Base-by-base conservation (phyloP, 2,113 vertebrate genomes). In the Laterallus jamaicensis region DNA sequence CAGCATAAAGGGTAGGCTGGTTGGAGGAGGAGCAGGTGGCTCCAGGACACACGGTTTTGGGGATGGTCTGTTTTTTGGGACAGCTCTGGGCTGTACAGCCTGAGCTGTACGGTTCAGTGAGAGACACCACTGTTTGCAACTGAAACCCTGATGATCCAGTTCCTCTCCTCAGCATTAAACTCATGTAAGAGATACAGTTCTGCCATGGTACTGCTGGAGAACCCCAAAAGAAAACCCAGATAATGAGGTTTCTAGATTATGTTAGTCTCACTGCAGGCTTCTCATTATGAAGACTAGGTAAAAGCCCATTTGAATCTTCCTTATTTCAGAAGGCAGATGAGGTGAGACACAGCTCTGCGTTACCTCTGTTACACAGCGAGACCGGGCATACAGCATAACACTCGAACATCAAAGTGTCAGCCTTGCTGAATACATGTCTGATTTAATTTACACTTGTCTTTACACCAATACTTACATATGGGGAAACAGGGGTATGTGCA, bases 221-320 rank as follows among this genome's bases (percentile, higher is more conserved):
- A 68, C 59, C 24, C 42, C 82, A 73, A 91, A 68, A 0, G 4
- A 87, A 96, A 94, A 42, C 52, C 62, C 67, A 47, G 26, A 59
- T 87, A 91, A 95, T 91, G 81, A 95, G 96, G 91, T 95, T 89
- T 82, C 85, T 42, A 89, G 85, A 84, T 86, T 92, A 94, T 81
- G 50, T 60, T 63, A 44, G 58, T 67, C 71, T 60, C 67, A 39
- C 47, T 47, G 35, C 54, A 49, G 62, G 54, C 64, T 87, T 92
- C 66, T 87, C 81, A 78, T 93, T 64, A 78, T 24, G 54, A 89
- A 70, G 60, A 84, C 55, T 18, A 54, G 52, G 78, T 32, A 71
- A 73, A 85, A 92, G 79, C n/a, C 66, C 49, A 3, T 12, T 79
- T 79, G 91, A 82, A 94, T 75, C 85, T 37, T 69, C 59, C 40